These are phyloP conservation scores for Pyrgus malvae DNA, from an alignment of 2,888 invertebrate genomes.

Conservation along the genomic window DNA sequence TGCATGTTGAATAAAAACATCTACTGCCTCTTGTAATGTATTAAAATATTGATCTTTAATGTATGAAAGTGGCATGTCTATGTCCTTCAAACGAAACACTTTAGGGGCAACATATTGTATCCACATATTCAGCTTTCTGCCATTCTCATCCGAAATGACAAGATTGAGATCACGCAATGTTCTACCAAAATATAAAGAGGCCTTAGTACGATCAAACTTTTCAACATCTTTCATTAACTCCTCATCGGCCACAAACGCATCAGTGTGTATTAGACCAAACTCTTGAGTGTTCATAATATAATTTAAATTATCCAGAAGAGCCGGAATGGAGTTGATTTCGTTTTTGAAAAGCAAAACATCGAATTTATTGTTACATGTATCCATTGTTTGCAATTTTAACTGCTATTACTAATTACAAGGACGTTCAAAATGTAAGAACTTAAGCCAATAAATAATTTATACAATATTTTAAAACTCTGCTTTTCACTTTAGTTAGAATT, in stretches of 20 bases:
- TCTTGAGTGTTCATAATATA: too few relatives aligned
- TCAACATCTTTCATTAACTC: constrained; percentile 57
- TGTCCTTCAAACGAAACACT: constrained; percentile 47
- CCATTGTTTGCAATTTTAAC: too few relatives aligned
- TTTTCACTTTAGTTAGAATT: too few relatives aligned
- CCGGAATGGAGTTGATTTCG: too few relatives aligned
- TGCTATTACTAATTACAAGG: too few relatives aligned
- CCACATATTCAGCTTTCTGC: constrained; percentile 55
- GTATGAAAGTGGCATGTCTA: constrained; percentile 52
- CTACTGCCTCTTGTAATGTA: constrained; percentile 50
- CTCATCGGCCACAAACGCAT: too few relatives aligned
- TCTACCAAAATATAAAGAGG: constrained; percentile 50
- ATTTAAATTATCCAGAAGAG: neutral
- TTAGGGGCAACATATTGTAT: constrained; percentile 49
- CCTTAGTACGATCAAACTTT: constrained; percentile 14
- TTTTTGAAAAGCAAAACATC: too few relatives aligned
- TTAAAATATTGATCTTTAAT: constrained; percentile 52
- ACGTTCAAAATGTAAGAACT: too few relatives aligned
- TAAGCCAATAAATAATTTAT: too few relatives aligned
- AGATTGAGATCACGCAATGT: constrained; percentile 60
- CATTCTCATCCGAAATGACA: constrained; percentile 47
- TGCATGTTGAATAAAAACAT: constrained; percentile 45
- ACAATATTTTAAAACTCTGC: too few relatives aligned
- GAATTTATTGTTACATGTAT: too few relatives aligned
- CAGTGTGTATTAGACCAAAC: constrained; percentile 38